Base-by-base conservation (phyloP, 2,113 vertebrate species). In the Cairina moschata region DNA sequence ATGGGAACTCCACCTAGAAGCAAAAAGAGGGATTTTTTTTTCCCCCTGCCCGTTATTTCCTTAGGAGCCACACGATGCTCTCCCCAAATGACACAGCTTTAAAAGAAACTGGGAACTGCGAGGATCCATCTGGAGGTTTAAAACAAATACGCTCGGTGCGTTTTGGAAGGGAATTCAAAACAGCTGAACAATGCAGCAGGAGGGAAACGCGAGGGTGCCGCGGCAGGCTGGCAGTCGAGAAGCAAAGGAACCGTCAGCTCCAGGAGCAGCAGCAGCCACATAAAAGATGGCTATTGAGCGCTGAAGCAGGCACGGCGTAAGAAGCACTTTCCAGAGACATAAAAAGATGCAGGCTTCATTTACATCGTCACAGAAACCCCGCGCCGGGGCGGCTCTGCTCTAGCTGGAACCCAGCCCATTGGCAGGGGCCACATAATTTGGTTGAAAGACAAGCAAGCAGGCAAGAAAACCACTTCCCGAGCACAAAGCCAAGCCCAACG, bases 141-240 rank as follows among this genome's bases (percentile, higher is more conserved):
- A 32, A 82, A 42, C 44, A 83, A 60, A 52, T 7, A 22, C 58
- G 54, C 89, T 89, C 1, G 21, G 84, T 44, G 59, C 84, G 8
- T 83, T 94, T 93, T 90, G 95, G 94, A 96, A 96, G 82, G 66
- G 29, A 93, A 95, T 82, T 90, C 91, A 42, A 78, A 84, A 18
- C 93, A 96, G 95, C 94, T 96, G 96, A 97, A 91, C n/a, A 38
- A 55, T 88, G 84, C 96, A 79, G 96, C 96, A 88, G 95, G 95
- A 96, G 95, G 95, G 93, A 69, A 73, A 87, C 5, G 36, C 4
- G n/a, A 87, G 71, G 62, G 91, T 87, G 92, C 72, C 79, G 13
- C 88, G n/a, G 92, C 8, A 56, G 82, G 67, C 8, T 83, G 87
- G 62, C 82, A 80, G 95, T 50, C 4, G 5, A 95, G 76, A 72